phyloP scores from a whole-genome alignment of 2,113 vertebrate species.

The Melierax canorus region DNA sequence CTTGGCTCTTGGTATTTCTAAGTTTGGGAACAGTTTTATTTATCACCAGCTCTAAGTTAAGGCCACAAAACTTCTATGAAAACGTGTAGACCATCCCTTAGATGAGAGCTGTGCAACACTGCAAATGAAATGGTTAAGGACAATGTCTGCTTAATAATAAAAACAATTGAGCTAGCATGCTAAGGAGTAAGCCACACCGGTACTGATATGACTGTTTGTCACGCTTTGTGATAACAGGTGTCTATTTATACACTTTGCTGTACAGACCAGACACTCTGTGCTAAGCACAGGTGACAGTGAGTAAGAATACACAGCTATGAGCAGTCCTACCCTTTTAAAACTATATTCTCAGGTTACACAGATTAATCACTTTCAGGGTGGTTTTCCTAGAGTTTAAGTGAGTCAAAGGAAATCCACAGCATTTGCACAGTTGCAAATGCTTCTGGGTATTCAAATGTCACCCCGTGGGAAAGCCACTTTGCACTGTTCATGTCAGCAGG shows the following conservation, averaged over 20 bases:
- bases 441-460: background rate
- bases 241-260: background rate
- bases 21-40: background rate
- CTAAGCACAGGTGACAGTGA: background rate
- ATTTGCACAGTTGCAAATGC: background rate
- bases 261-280: background rate
- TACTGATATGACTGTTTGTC: background rate
- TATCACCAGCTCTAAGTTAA: slow-evolving; percentile 7
- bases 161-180: background rate
- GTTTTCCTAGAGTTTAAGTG: background rate
- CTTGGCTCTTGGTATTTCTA: background rate
- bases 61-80: background rate
- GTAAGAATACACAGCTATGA: background rate
- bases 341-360: background rate
- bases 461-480: background rate
- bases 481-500: background rate
- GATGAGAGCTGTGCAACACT: background rate
- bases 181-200: background rate
- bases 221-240: background rate
- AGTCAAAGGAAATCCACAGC: background rate
- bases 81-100: background rate
- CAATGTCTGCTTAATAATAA: background rate
- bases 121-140: background rate
- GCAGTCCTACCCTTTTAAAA: background rate
- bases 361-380: background rate